These are phyloP conservation scores for Heliangelus exortis DNA, from an alignment of 2,797 vertebrate genomes.

Conservation along the genomic window DNA sequence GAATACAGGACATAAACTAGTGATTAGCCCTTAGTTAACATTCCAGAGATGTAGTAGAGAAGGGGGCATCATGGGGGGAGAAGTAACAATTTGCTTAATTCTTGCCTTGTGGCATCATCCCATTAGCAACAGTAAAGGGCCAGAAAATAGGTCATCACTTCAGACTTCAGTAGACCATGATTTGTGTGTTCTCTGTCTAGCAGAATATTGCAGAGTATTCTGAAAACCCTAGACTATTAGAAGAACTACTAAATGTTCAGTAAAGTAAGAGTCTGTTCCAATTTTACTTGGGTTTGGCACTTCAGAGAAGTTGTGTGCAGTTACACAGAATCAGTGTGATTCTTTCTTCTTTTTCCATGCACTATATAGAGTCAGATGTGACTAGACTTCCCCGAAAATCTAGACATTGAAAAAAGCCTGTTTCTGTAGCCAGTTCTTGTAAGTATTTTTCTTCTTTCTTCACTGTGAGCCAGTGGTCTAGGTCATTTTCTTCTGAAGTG, in stretches of 20 bases:
- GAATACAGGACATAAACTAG: neutral
- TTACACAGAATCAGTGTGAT: neutral
- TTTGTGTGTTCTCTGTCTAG: neutral
- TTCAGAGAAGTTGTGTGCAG: neutral
- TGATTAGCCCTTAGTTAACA: slow-evolving; percentile 6
- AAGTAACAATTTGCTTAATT: neutral
- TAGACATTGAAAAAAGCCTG: neutral
- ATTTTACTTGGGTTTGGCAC: neutral
- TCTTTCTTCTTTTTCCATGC: neutral
- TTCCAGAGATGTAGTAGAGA: neutral
- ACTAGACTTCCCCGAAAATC: neutral
- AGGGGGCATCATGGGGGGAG: neutral
- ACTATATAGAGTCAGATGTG: neutral
- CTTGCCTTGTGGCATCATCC: neutral
- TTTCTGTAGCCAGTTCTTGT: neutral
- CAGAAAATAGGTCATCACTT: neutral
- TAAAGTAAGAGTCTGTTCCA: neutral
- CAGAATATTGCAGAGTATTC: neutral
- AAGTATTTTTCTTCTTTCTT: neutral
- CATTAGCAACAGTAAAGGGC: neutral
- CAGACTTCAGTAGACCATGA: neutral
- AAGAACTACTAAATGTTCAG: neutral
- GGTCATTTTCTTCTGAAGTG: neutral
- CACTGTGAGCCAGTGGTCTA: neutral
- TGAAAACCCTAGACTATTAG: neutral